Evolutionary conservation across 2,113 vertebrate species (phyloP).

Genomic region (Pseudolaguvia tuberculata): DNA sequence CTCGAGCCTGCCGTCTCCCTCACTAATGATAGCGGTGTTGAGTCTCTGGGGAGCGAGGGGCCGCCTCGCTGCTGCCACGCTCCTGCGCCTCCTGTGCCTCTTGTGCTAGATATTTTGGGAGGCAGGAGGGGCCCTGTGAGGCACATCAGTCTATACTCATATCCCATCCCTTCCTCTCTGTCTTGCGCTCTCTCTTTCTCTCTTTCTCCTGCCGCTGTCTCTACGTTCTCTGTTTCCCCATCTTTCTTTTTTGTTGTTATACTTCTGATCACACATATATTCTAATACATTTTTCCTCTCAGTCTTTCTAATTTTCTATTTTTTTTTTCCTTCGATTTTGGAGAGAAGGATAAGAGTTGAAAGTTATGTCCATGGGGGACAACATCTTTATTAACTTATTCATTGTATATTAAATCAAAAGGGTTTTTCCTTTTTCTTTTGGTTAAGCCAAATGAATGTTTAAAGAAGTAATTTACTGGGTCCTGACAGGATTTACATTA

Average conservation of each 20-base stretch:
- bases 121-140: constrained; percentile 68
- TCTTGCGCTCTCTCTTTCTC: constrained; percentile 18
- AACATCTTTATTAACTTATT: constrained; percentile 73
- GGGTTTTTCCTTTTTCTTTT: constrained; percentile 59
- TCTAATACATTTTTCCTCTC: constrained; percentile 55
- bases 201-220: constrained; percentile 23
- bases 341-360: constrained; percentile 56
- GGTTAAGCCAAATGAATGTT: constrained; percentile 75
- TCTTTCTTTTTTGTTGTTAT: constrained; percentile 67
- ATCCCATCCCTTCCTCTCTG: constrained; percentile 47
- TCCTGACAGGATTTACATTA: constrained; percentile 68
- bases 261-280: constrained; percentile 68
- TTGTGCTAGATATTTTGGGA: constrained; percentile 75
- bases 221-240: constrained; percentile 11
- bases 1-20: constrained; percentile 72
- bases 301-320: constrained; percentile 25
- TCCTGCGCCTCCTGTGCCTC: constrained; percentile 63
- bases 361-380: constrained; percentile 56
- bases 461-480: constrained; percentile 75
- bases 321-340: constrained; percentile 61
- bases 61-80: constrained; percentile 67
- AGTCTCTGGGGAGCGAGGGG: constrained; percentile 69
- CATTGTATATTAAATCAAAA: constrained; percentile 74
- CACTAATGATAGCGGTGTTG: constrained; percentile 75
- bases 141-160: constrained; percentile 70